Evolutionary conservation across 2,113 vertebrate species (phyloP), one percentile per base, ranked within the genome.

Genomic region (Jaculus jaculus): DNA sequence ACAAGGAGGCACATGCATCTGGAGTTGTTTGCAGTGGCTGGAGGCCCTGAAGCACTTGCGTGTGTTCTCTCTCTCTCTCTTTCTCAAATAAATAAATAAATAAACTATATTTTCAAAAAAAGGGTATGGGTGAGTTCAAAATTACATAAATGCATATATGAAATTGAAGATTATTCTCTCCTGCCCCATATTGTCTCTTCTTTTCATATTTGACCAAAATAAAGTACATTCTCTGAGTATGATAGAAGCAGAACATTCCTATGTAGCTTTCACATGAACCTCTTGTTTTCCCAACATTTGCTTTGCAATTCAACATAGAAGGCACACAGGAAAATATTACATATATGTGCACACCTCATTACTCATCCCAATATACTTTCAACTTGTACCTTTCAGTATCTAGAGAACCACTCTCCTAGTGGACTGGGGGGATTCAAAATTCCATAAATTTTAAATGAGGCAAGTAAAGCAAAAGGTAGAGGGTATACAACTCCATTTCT

Each of bases 401-500:
- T 4, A 65, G 32, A 65, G 77, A 96, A 87, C 69, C 21, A 83
- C 42, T 94, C 20, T n/a, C 58, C 34, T 81, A 82, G 21, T 95
- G 61, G 78, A 85, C 90, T 95, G 89, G 18, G 89, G 18, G 58
- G 78, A 81, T 80, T 95, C 96, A 85, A 87, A 94, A 91, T 93
- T 94, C 78, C 78, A 91, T 96, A 95, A 90, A 94, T 91, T 94
- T 96, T 96, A 93, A 96, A 96, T 94, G 92, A 94, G 47, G 66
- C 26, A 91, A 84, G 84, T 86, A 88, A 91, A 91, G 92, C 3
- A 23, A 93, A 42, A 91, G 60, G 81, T 83, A 12, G 61, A 93
- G 87, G 60, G 66, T 93, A 91, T 89, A 89, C 82, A 92, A 82
- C 73, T 93, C 85, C 81, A 82, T 93, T 94, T 94, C 85, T 93